phyloP scores from a whole-genome alignment of 2,113 vertebrate genomes.

The Pseudopipra pipra region DNA sequence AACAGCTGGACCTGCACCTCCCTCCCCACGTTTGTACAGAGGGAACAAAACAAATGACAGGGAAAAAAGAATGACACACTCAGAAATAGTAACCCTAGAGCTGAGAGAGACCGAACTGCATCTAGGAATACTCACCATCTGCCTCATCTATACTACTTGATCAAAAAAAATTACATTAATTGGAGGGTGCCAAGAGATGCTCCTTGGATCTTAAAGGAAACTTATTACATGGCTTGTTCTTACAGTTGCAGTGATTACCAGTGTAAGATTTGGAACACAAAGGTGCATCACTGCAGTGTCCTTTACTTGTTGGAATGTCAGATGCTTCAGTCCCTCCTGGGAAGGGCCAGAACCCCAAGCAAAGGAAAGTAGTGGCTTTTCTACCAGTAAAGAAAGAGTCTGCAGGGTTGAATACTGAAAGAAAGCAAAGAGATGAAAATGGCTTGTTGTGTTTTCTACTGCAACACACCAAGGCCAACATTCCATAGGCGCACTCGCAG shows the following conservation, averaged over 20 bases:
- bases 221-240: rapidly evolving
- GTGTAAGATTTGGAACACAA: background rate
- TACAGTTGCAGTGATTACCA: background rate
- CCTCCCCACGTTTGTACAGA: background rate
- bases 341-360: background rate
- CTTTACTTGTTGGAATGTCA: background rate
- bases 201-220: background rate
- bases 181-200: background rate
- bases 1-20: background rate
- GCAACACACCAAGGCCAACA: background rate
- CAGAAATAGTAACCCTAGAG: background rate
- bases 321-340: background rate
- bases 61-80: background rate
- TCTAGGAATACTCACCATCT: background rate
- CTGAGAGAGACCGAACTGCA: background rate
- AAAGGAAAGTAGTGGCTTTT: background rate
- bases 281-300: background rate
- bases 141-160: background rate
- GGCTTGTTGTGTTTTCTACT: background rate
- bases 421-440: background rate
- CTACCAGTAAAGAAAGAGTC: background rate
- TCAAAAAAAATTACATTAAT: background rate
- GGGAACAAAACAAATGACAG: background rate
- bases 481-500: background rate
- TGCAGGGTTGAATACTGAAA: background rate